Evolutionary conservation across 2,797 vertebrate genomes (phyloP).

Genomic region (Onychomys leucogaster): DNA sequence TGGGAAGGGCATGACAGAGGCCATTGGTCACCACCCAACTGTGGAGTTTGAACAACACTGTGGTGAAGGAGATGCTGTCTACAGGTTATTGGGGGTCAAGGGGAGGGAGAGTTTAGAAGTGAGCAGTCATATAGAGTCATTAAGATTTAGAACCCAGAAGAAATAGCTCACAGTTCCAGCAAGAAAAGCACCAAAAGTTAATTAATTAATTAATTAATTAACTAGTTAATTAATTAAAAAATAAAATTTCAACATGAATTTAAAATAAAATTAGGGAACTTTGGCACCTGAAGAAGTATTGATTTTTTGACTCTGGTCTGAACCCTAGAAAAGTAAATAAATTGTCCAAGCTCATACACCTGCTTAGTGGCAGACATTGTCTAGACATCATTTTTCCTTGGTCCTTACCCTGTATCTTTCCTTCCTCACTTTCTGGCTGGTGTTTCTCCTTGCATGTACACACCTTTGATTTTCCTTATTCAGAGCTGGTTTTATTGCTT

Average conservation of each 20-base stretch:
- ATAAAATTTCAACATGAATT: constrained; percentile 1
- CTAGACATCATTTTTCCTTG: not conserved
- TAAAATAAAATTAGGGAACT: constrained; percentile 49
- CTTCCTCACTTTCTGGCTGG: not conserved
- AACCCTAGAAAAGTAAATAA: constrained; percentile 15
- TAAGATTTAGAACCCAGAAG: not conserved
- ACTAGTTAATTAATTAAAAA: not conserved
- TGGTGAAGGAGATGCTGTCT: not conserved
- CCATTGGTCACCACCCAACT: not conserved
- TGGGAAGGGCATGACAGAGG: not conserved
- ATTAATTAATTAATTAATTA: no score
- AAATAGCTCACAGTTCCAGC: not conserved
- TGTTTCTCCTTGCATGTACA: not conserved
- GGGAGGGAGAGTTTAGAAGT: not conserved
- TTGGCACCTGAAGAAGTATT: constrained; percentile 24
- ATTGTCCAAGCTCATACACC: not conserved
- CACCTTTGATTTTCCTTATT: not conserved
- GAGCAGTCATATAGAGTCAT: not conserved
- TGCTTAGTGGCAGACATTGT: not conserved
- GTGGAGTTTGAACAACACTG: not conserved
- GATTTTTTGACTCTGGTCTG: not conserved
- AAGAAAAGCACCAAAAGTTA: not conserved
- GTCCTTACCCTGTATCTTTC: not conserved
- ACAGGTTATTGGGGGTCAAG: not conserved
- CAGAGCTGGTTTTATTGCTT: not conserved